phyloP scores from a whole-genome alignment of 2,888 invertebrate species.

The Coelogynopora nodosa region DNA sequence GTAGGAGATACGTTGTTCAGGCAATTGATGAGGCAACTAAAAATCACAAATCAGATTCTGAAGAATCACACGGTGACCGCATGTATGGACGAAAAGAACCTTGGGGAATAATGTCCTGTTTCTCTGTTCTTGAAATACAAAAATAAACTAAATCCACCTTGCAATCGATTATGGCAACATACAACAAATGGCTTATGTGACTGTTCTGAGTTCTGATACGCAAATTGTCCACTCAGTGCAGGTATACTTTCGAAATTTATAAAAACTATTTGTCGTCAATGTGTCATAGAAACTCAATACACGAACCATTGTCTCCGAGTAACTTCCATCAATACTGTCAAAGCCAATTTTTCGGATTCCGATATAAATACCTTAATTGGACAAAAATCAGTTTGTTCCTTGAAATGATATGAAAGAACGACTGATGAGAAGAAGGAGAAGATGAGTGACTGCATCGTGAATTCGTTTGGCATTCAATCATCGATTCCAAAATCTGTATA shows the following conservation, averaged over 20 bases:
- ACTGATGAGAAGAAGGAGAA: slow-evolving; percentile 9
- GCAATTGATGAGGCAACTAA: slow-evolving; percentile 20
- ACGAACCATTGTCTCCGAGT: slow-evolving; percentile 28
- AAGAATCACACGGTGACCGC: slow-evolving; percentile 24
- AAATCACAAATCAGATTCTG: slow-evolving; percentile 2
- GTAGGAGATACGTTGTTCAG: slow-evolving; percentile 23
- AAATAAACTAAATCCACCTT: slow-evolving; percentile 13
- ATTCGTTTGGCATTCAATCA: slow-evolving; percentile 31
- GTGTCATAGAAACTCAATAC: slow-evolving; percentile 20
- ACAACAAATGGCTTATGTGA: background rate
- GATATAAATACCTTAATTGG: slow-evolving; percentile 17
- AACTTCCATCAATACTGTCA: slow-evolving; percentile 24
- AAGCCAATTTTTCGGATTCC: slow-evolving; percentile 20
- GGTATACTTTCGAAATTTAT: slow-evolving; percentile 25
- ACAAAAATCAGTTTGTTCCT: slow-evolving; percentile 10
- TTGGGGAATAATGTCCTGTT: background rate
- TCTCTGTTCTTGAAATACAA: slow-evolving; percentile 26
- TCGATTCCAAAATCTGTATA: slow-evolving; percentile 22
- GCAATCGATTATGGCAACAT: slow-evolving; percentile 21
- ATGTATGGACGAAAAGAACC: slow-evolving; percentile 11
- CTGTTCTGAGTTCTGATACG: background rate
- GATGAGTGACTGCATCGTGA: slow-evolving; percentile 13
- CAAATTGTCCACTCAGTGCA: slow-evolving; percentile 15
- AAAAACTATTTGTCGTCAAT: slow-evolving; percentile 10
- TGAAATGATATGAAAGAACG: slow-evolving; percentile 14